Base-by-base conservation (phyloP, 2,888 invertebrate species). In the Platycheirus rosarum region DNA sequence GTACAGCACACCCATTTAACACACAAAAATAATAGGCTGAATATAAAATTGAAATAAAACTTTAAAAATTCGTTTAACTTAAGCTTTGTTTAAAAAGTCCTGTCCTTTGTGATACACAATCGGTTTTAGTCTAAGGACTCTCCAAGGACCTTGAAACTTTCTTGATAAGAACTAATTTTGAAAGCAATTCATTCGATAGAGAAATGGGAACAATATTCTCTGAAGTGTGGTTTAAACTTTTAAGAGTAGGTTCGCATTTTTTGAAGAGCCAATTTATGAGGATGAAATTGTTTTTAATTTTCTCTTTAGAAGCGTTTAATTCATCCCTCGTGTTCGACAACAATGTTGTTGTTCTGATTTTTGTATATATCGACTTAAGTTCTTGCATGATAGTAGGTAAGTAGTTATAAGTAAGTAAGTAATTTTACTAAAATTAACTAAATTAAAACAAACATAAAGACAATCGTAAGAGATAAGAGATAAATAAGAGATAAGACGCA, bases 101-200 rank as follows among this genome's bases (percentile, higher is more conserved):
- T 68, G 48, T 37, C 16, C 14, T 37, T 42, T 42, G 32, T 6
- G 16, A 11, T 9, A 23, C 13, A 23, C 35, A 13, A 23, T 44
- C n/a, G 11, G 29, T 35, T 42, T 44, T 32, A 6, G 18, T 48
- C 13, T 35, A 75, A 75, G 70, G 57, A 60, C 70, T 23, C 76
- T 80, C 62, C 14, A 53, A 66, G 66, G 80, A 66, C 66, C 29
- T 42, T 14, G 65, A 53, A 70, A 76, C n/a, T 65, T 70, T 66
- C 37, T 35, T 57, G 69, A 69, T 70, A 70, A 68, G 60, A 75
- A 70, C 70, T 80, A 63, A 65, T 69, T 74, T 74, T 42, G 18
- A 62, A 57, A 63, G 68, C 40, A 68, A 68, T 68, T 49, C 63
- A 11, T 8, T 35, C 55, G 68, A 55, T 44, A 68, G 66, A 37